Evolutionary conservation across 2,113 vertebrate species (phyloP), one percentile per base, ranked within the genome.

Genomic region (Calypte anna): DNA sequence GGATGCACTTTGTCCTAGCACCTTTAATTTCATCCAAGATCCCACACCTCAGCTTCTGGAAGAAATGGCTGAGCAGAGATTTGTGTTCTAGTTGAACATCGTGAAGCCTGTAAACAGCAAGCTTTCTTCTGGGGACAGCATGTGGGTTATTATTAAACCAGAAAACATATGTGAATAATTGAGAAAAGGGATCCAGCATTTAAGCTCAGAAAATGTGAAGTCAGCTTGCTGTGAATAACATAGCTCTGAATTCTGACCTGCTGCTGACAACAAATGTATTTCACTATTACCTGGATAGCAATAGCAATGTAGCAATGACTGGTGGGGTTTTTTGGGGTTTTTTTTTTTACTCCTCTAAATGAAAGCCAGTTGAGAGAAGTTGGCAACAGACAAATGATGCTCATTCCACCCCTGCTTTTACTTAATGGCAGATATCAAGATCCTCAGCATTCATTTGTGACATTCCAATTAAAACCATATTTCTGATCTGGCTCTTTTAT

Each of bases 351-450:
- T 89, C 63, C 55, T 46, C 21, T 80, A 95, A 97, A 97, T 95
- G 93, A 95, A 97, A 96, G 75, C 90, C 96, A 97, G 94, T 97
- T 93, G 95, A 95, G 94, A 92, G 79, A 93, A 96, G 76, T 83
- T 95, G 96, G 93, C 94, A 97, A 88, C 89, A 95, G 95, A 96
- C 94, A 97, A 97, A 97, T 96, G 94, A 95, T 95, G 83, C 62
- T 96, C 94, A 92, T 96, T 97, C 94, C 94, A 94, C 82, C 63
- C 88, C 95, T 96, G 93, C 78, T 93, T 97, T 94, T 95, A 91
- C 86, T 97, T 97, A 97, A 96, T 95, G 91, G 82, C 55, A 86
- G 68, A 86, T 93, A 94, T 54, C 44, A 64, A 85, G 86, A 86
- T 88, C 82, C 86, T 92, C 12, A 0, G 64, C 86, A 82, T 96